Base-by-base conservation (phyloP, 1,140 invertebrate genomes). In the Batillaria attramentaria region DNA sequence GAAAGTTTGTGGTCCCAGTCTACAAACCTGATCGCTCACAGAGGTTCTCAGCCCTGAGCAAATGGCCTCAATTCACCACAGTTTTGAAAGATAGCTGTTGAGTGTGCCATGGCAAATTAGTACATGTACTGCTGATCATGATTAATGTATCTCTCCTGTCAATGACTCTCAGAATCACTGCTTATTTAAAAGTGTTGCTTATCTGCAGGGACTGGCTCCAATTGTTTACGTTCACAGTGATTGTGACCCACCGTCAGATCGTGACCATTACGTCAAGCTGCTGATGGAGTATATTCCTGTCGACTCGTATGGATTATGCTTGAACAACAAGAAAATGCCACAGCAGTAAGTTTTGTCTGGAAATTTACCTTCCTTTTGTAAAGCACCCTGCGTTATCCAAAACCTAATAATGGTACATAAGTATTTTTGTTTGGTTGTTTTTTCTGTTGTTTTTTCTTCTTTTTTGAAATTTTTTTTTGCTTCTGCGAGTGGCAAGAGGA, bases 201-300 rank as follows among this genome's bases (percentile, higher is more conserved):
- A n/a, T n/a, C n/a, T n/a, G n/a, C 50, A 76, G 24, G 87, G 92
- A 10, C 87, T 95, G 54, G 92, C 94, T 2, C 93, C 95, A 1
- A 89, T 97, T 41, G 88, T 95, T 28, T 97, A 95, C 85, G 91
- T 96, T 68, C 95, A 96, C 86, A 94, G 94, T 43, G 94, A 95
- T 85, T 96, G 95, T 91, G 93, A 95, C 86, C 95, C 95, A 10
- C 93, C 95, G n/a, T 94, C 94, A 33, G 94, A 95, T 74, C 92
- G 96, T 78, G 96, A 97, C 75, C 89, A 39, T 86, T 96, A 69
- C 88, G 93, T 96, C 1, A 87, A 92, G 77, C 93, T 95, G 87
- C 88, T 97, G 70, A 95, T 95, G 93, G 93, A 95, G 80, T 93
- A 94, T 85, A 94, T 96, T 54, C 72, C 78, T 50, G 75, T 91